phyloP scores from a whole-genome alignment of 2,888 invertebrate genomes.

The Yponomeuta sedellus region DNA sequence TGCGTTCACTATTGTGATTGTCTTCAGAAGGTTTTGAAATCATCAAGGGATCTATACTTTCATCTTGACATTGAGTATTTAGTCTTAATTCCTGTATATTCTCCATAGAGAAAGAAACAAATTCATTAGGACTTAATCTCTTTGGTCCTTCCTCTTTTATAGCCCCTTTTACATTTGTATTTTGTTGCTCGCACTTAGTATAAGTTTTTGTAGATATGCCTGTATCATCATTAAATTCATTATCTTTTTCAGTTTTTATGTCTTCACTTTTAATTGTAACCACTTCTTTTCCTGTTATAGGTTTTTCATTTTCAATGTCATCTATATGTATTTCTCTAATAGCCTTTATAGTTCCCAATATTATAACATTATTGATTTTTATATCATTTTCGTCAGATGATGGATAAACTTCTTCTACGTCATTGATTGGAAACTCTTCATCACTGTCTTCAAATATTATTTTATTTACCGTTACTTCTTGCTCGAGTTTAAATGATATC shows the following conservation, averaged over 20 bases:
- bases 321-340: background rate
- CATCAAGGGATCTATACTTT: background rate
- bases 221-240: background rate
- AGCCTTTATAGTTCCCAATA: background rate
- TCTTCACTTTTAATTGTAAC: background rate
- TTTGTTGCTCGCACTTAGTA: background rate
- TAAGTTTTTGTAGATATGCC: background rate
- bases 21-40: background rate
- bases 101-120: background rate
- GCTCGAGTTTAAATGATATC: background rate
- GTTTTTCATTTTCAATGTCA: background rate
- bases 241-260: background rate
- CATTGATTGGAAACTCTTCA: background rate
- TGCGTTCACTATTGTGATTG: background rate
- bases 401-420: background rate
- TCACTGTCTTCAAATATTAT: conserved; percentile 11
- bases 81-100: background rate
- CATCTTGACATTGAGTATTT: background rate
- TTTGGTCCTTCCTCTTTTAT: background rate
- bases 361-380: background rate
- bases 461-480: background rate
- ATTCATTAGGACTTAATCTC: background rate
- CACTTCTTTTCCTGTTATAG: background rate
- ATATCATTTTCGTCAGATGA: background rate
- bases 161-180: background rate